These are phyloP conservation scores for Harlomillsia oculata DNA, from an alignment of 1,140 invertebrate genomes.

Conservation along the genomic window DNA sequence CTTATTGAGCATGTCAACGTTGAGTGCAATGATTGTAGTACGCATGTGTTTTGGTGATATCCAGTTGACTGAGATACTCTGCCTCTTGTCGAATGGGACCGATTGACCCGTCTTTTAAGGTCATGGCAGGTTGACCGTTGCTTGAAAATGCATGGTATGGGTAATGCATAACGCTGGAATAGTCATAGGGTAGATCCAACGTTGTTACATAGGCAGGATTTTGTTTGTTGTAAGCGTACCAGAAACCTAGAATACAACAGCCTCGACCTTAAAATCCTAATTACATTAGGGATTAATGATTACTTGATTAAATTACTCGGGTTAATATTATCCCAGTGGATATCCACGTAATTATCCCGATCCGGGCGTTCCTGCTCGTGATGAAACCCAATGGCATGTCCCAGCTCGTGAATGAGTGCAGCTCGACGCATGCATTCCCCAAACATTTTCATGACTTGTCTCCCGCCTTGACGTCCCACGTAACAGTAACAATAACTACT, in stretches of 20 bases:
- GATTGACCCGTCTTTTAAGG: neutral
- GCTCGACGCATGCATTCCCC: constrained; percentile 7
- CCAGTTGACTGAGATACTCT: neutral
- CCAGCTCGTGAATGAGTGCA: constrained; percentile 39
- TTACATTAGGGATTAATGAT: neutral
- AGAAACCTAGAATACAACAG: neutral
- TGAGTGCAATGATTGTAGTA: constrained; percentile 3
- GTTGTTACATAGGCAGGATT: neutral
- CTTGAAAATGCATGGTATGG: constrained; percentile 5
- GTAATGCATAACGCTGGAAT: constrained; percentile 19
- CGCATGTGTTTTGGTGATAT: neutral
- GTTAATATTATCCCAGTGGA: constrained; percentile 38
- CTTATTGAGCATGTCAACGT: too few relatives aligned
- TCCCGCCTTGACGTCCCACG: constrained; percentile 4
- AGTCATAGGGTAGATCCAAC: constrained; percentile 10
- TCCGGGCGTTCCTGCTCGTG: constrained; percentile 44
- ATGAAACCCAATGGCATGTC: constrained; percentile 42
- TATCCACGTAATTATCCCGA: constrained; percentile 40
- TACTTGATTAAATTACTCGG: constrained; percentile 12
- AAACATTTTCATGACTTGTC: constrained; percentile 22
- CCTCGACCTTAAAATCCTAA: too few relatives aligned
- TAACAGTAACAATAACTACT: constrained; percentile 12
- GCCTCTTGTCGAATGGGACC: neutral
- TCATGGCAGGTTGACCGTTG: neutral
- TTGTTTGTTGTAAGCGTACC: constrained; percentile 7